Percentiles rank a stretch among this genome's conserved stretches.
phyloP scores from a whole-genome alignment of 1,140 invertebrate species.

The Araneus ventricosus region DNA sequence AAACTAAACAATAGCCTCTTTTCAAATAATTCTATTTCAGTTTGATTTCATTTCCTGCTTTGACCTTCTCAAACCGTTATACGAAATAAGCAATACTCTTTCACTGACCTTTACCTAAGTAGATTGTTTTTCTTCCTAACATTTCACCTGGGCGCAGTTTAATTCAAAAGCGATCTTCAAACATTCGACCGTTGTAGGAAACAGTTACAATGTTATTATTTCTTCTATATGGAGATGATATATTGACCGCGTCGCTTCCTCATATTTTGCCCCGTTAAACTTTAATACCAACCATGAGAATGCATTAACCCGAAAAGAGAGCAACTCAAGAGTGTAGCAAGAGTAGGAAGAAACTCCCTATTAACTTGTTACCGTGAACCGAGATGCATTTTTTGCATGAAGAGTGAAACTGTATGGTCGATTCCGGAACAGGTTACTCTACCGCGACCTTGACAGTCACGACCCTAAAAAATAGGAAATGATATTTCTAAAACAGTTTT shows the following conservation, averaged over 20 bases:
- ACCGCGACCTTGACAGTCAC: not conserved
- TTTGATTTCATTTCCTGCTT: not conserved
- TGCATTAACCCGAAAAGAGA: conserved; percentile 39
- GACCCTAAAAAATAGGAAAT: conserved; percentile 47
- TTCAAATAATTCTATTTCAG: not conserved
- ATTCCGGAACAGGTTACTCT: not conserved
- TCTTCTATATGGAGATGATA: not conserved
- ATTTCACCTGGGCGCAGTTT: conserved; percentile 42
- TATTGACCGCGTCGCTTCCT: conserved; percentile 16
- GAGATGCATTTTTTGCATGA: not conserved
- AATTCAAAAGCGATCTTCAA: conserved; percentile 1
- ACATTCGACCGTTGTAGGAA: not conserved
- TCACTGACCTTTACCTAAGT: not conserved
- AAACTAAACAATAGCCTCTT: not conserved
- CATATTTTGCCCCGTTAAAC: not conserved
- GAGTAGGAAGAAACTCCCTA: not conserved
- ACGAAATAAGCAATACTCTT: not conserved
- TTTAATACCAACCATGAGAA: conserved; percentile 12
- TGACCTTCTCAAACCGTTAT: not conserved
- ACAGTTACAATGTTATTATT: conserved; percentile 32
- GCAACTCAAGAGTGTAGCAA: not conserved
- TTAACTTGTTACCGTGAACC: not conserved
- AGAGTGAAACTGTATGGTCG: not conserved
- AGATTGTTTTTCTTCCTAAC: conserved; percentile 4
- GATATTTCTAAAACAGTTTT: conserved; percentile 28